These are phyloP conservation scores for Apantesis nais DNA, from an alignment of 2,888 invertebrate genomes.

Conservation along the genomic window DNA sequence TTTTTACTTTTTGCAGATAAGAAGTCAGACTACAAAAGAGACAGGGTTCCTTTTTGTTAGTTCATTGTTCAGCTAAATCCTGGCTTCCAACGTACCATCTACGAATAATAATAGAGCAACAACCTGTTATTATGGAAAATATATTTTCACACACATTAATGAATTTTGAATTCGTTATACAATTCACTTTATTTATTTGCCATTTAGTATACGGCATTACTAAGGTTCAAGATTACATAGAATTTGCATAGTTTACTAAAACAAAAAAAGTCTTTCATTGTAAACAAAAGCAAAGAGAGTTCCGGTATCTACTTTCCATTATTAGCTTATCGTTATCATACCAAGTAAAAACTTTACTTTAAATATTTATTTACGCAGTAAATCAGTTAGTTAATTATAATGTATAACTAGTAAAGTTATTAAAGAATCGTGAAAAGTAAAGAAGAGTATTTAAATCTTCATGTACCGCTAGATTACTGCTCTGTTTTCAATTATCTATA, in stretches of 20 bases:
- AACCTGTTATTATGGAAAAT: background rate
- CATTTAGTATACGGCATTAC: background rate
- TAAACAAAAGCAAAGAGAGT: background rate
- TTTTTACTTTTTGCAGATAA: too few relatives aligned
- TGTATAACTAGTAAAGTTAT: background rate
- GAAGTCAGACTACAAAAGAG: too few relatives aligned
- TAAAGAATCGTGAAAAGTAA: background rate
- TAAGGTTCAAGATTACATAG: background rate
- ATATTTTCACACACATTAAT: background rate
- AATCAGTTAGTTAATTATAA: background rate
- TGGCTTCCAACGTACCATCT: constrained; percentile 33
- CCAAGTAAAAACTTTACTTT: background rate
- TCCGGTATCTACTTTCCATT: background rate
- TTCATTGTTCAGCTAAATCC: background rate
- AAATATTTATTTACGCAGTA: background rate
- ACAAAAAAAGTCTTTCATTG: background rate
- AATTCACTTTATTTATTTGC: background rate
- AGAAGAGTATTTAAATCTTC: background rate
- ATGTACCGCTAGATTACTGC: background rate
- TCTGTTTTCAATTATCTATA: background rate
- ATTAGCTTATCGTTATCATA: background rate
- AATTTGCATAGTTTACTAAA: background rate
- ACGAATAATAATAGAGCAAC: constrained; percentile 15
- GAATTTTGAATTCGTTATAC: background rate
- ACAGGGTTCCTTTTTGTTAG: background rate